Evolutionary conservation across 2,888 invertebrate species (phyloP).

Genomic region (Acanthosepion esculentum): DNA sequence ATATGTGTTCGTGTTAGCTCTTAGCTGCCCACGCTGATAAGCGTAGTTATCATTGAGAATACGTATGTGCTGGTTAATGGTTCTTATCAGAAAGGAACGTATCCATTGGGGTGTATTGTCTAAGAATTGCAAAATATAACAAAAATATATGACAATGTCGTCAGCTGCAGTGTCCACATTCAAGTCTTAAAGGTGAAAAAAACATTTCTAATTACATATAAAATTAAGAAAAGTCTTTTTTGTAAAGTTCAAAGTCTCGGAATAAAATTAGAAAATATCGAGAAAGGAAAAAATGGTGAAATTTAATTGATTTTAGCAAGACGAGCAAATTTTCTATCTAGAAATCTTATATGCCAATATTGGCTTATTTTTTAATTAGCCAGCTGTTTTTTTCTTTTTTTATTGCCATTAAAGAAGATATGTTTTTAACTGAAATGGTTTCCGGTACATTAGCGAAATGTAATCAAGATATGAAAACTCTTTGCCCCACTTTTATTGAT

Average conservation of each 20-base stretch:
- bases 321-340: not conserved
- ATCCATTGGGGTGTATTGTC: not conserved
- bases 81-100: not conserved
- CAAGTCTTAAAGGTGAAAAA: not conserved
- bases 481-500: not conserved
- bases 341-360: not conserved
- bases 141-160: not conserved
- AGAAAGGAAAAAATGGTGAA: not conserved
- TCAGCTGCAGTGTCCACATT: not conserved
- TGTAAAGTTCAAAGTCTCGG: not conserved
- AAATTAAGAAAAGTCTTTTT: not conserved
- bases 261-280: not conserved
- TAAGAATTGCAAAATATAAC: not conserved
- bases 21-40: too few relatives aligned
- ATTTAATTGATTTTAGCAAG: not conserved
- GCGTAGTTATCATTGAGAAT: too few relatives aligned
- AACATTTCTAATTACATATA: not conserved
- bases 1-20: too few relatives aligned
- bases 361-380: not conserved
- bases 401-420: not conserved
- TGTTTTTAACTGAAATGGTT: too few relatives aligned
- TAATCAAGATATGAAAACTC: not conserved
- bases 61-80: too few relatives aligned
- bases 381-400: not conserved
- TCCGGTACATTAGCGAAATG: not conserved